A percentile compares a stretch with the other conserved stretches of the same genome.
phyloP scores from a whole-genome alignment of 2,888 invertebrate genomes.

The Scaptomyza caliginosa region DNA sequence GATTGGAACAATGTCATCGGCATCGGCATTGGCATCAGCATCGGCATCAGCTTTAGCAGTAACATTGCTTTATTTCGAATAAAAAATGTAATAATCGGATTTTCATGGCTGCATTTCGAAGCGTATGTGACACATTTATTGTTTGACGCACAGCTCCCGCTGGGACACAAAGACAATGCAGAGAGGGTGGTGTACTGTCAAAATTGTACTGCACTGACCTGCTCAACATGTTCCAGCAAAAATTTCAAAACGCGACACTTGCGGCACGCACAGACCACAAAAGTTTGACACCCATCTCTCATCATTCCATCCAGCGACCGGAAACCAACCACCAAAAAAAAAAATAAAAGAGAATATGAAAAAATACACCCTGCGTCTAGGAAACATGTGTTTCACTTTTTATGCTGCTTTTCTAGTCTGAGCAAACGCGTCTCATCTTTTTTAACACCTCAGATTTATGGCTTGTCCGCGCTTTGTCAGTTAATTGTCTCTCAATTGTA shows the following conservation, averaged over 20 bases:
- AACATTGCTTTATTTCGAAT: conserved; percentile 19
- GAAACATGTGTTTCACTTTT: conserved; percentile 62
- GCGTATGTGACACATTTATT: conserved; percentile 70
- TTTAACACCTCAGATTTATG: conserved; percentile 75
- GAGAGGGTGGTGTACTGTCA: conserved; percentile 14
- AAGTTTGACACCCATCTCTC: conserved; percentile 33
- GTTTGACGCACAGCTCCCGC: conserved; percentile 44
- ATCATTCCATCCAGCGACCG: conserved; percentile 11
- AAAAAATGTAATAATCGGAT: conserved; percentile 74
- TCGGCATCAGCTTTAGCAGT: conserved; percentile 8
- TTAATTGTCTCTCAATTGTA: conserved; percentile 72
- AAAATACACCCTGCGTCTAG: conserved; percentile 21
- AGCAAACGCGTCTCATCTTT: conserved; percentile 29
- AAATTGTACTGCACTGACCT: conserved; percentile 57
- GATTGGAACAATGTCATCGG: conserved; percentile 24
- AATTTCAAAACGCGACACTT: conserved; percentile 58
- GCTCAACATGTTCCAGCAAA: conserved; percentile 36
- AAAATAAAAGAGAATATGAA: conserved; percentile 21
- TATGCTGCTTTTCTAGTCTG: conserved; percentile 28
- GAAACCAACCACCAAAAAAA: conserved; percentile 63
- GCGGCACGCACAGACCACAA: conserved; percentile 54
- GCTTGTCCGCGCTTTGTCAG: conserved; percentile 35
- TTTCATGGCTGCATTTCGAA: conserved; percentile 69
- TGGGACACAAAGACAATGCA: conserved; percentile 10
- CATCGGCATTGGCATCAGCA: conserved; percentile 13